Conservation (phyloP, 2,113 vertebrate genomes). For the Cololabis saira region DNA sequence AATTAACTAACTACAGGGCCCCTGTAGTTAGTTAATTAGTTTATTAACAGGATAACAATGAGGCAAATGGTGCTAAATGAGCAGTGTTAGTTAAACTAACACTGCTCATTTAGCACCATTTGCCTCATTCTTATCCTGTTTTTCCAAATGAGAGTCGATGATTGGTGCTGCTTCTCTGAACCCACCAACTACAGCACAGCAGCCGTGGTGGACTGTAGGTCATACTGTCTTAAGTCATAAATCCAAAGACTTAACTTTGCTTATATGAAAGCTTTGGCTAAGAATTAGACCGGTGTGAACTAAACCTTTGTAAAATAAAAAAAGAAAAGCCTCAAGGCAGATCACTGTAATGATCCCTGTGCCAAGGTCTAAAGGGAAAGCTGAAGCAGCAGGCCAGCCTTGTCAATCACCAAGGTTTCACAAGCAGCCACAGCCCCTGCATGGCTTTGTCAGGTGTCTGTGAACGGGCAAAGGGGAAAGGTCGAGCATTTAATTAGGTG, state of each 20-base stretch:
- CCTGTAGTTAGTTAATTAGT: too few relatives aligned
- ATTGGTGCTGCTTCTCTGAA: too few relatives aligned
- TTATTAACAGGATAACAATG: too few relatives aligned
- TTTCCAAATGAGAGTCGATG: too few relatives aligned
- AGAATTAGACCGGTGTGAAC: neutral
- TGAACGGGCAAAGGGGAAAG: conserved; percentile 53
- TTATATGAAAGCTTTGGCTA: neutral
- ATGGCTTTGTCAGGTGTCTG: conserved; percentile 44
- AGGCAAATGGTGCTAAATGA: too few relatives aligned
- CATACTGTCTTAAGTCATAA: neutral
- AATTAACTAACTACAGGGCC: too few relatives aligned
- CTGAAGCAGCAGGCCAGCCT: conserved; percentile 29
- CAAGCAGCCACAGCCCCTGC: conserved; percentile 24
- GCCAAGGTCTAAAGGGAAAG: conserved; percentile 24
- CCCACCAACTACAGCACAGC: conserved; percentile 6
- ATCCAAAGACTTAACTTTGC: neutral
- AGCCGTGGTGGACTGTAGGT: neutral
- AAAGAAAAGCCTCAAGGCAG: conserved; percentile 42
- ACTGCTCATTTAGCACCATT: too few relatives aligned
- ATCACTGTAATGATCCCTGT: conserved; percentile 42
- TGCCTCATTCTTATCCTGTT: too few relatives aligned
- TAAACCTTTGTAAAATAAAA: conserved; percentile 13
- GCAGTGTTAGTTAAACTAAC: too few relatives aligned
- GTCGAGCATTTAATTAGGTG: conserved; percentile 77
- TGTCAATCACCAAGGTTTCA: conserved; percentile 59